Conservation (phyloP, 2,888 invertebrate species). For the Heliconius charithonia region DNA sequence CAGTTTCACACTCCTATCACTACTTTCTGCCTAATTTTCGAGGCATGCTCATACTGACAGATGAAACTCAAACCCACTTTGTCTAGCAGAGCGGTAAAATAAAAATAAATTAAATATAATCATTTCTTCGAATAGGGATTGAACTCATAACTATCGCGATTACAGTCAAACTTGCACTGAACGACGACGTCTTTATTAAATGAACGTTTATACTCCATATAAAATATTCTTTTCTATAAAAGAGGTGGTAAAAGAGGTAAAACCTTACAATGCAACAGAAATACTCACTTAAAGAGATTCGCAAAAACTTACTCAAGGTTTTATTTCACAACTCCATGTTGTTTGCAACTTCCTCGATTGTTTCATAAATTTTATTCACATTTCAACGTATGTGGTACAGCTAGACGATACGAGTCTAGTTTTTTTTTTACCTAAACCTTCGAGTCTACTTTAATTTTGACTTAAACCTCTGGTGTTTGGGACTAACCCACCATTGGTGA, state of each 20-base stretch:
- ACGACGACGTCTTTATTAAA: not conserved
- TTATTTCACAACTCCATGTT: slow-evolving; percentile 41
- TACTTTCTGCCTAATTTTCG: no score
- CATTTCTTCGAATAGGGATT: not conserved
- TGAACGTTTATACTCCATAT: not conserved
- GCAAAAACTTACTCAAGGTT: slow-evolving; percentile 45
- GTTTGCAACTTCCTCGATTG: slow-evolving; percentile 38
- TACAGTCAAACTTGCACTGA: no score
- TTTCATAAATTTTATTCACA: slow-evolving; percentile 40
- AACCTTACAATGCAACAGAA: slow-evolving; percentile 38
- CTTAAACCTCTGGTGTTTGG: no score
- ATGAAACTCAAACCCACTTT: not conserved
- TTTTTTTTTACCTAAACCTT: no score
- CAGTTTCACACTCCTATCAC: no score
- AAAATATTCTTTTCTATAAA: not conserved
- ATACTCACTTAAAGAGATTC: slow-evolving; percentile 43
- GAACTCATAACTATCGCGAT: not conserved
- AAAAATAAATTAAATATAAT: not conserved
- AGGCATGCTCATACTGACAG: no score
- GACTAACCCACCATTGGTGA: no score
- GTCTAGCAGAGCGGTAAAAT: not conserved
- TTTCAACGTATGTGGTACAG: not conserved
- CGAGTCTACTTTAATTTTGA: no score
- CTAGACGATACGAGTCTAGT: not conserved
- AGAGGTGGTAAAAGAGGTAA: slow-evolving; percentile 8